Base-by-base conservation (phyloP, 2,113 vertebrate genomes). In the Sigmodon hispidus region DNA sequence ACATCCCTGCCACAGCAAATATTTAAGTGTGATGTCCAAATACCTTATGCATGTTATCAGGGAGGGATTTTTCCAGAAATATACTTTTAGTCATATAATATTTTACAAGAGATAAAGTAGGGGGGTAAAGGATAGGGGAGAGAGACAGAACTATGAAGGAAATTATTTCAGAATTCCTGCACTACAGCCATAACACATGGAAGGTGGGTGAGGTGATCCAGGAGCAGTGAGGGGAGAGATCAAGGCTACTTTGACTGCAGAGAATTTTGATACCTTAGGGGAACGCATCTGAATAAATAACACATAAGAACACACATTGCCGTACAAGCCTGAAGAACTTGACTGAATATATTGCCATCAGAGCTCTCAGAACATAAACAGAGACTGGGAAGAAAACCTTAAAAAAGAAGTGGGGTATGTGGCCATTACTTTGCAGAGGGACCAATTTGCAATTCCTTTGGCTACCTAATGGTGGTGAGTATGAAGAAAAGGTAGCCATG, bases 61-160 rank as follows among this genome's bases (percentile, higher is more conserved):
- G 36, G 15, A 83, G 31, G 57, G 21, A 57, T 80, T 94, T 92
- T 65, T 76, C 72, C 65, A 79, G 70, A 90, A 95, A 94, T 77
- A 61, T 67, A 70, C 93, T 90, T 96, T 96, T 91, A 95, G 95
- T 86, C 80, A 70, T 84, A 45, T 12, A 72, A 63, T 88, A 43
- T 24, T 59, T 73, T 81, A 73, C 67, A 29, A 90, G 80, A 75
- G 34, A 94, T 13, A 79, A 21, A 86, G 65, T 31, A n/a, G n/a
- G 31, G 17, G 21, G 45, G 52, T 12, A 24, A 15, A 70, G 22
- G 22, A 24, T 24, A 4, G 21, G 8, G 16, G n/a, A 75, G 50
- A 36, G 34, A 80, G 24, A 77, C 12, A 16, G 22, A 50, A 65
- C 22, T 31, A 40, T 31, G 1, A 15, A 2, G 6, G 3, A 90